Evolutionary conservation across 1,140 invertebrate species (phyloP).

Genomic region (Papilio helenus): DNA sequence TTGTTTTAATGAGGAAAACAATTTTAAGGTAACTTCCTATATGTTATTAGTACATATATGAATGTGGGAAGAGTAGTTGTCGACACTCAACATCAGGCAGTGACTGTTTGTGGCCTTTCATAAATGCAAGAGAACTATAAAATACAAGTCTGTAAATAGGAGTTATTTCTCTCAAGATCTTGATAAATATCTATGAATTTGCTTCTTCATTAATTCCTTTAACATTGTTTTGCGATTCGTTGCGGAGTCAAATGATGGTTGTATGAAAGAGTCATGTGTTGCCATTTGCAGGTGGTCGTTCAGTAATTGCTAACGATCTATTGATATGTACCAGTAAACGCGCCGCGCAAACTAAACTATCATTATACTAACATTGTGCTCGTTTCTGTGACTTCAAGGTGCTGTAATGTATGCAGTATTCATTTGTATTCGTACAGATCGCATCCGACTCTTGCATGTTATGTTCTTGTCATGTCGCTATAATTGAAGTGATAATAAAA

Average conservation of each 20-base stretch:
- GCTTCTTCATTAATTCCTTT: neutral
- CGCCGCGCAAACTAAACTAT: constrained; percentile 32
- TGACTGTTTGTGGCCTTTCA: no score
- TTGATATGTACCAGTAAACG: constrained; percentile 26
- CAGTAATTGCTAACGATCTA: constrained; percentile 31
- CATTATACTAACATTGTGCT: constrained; percentile 25
- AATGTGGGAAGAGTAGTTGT: constrained; percentile 20
- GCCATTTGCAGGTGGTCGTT: constrained; percentile 25
- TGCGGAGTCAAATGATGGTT: neutral
- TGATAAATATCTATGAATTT: neutral
- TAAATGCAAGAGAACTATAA: neutral
- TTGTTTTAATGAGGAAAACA: constrained; percentile 25
- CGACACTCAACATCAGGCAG: neutral
- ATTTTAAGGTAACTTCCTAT: constrained; percentile 25
- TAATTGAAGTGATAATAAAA: neutral
- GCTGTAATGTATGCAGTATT: neutral
- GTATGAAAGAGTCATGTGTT: constrained; percentile 2
- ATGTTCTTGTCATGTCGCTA: neutral
- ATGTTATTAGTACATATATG: neutral
- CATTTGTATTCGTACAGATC: neutral
- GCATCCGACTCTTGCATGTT: neutral
- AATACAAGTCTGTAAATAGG: neutral
- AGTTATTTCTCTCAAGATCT: neutral
- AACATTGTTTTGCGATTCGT: constrained; percentile 22
- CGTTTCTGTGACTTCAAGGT: constrained; percentile 8